A percentile compares a stretch with the other conserved stretches of the same genome.
These are phyloP conservation scores for Caenorhabditis latens DNA, from an alignment of 1,140 invertebrate species.

Conservation along the genomic window DNA sequence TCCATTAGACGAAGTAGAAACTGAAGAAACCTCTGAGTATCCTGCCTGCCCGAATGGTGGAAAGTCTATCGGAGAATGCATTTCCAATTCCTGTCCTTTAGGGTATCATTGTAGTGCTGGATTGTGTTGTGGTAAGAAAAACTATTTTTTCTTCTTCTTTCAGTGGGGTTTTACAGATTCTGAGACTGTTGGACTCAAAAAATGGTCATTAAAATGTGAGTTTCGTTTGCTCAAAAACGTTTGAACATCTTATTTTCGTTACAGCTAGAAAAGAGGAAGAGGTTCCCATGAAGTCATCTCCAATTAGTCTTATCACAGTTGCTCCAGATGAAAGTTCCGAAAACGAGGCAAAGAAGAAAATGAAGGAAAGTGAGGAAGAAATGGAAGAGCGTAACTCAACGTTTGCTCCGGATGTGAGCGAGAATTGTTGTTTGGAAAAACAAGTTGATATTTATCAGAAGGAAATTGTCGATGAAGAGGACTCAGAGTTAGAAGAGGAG, in stretches of 20 bases:
- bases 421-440: constrained; percentile 53
- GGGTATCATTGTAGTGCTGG: constrained; percentile 63
- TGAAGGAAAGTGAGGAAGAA: constrained; percentile 29
- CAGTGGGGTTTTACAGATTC: constrained; percentile 9
- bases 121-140: constrained; percentile 62
- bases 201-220: constrained; percentile 41
- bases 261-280: constrained; percentile 39
- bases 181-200: neutral
- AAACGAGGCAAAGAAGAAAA: constrained; percentile 24
- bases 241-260: neutral
- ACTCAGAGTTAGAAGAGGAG: constrained; percentile 52
- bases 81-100: constrained; percentile 61
- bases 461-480: constrained; percentile 57
- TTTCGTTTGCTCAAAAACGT: neutral
- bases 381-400: constrained; percentile 10
- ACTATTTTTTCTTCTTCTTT: neutral
- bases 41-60: constrained; percentile 56
- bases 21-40: neutral
- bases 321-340: constrained; percentile 33
- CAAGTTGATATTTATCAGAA: constrained; percentile 55
- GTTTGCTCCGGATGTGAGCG: constrained; percentile 43
- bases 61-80: constrained; percentile 66
- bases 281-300: constrained; percentile 36
- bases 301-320: constrained; percentile 34
- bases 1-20: neutral